A percentile compares a stretch with the other conserved stretches of the same genome.
phyloP scores from a whole-genome alignment of 2,113 vertebrate species.

The Sitta europaea region DNA sequence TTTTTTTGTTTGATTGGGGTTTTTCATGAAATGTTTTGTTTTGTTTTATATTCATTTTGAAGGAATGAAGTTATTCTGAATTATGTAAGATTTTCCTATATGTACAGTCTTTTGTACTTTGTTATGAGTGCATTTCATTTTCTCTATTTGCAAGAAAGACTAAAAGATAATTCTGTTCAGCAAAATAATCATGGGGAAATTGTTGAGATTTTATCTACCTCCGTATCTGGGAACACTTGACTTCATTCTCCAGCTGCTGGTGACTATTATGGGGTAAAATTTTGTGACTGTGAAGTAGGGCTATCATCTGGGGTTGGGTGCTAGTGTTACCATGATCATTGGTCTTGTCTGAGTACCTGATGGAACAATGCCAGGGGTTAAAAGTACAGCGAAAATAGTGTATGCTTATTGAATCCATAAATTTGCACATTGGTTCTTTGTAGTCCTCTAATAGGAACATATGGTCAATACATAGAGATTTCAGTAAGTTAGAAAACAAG shows the following conservation, averaged over 20 bases:
- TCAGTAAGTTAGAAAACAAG: neutral
- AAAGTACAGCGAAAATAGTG: neutral
- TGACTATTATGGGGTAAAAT: neutral
- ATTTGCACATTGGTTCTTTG: neutral
- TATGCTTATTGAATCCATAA: neutral
- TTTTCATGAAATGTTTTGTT: neutral
- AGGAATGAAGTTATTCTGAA: neutral
- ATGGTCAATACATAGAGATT: neutral
- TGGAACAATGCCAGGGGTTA: neutral
- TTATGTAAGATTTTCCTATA: neutral
- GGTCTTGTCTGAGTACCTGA: neutral
- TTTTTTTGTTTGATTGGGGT: neutral
- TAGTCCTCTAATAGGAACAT: neutral
- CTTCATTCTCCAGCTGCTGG: neutral
- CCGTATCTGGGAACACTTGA: neutral
- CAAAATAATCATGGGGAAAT: neutral
- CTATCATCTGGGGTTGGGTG: neutral
- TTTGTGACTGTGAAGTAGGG: neutral
- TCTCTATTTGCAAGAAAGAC: neutral
- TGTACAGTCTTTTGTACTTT: neutral
- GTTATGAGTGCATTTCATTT: neutral
- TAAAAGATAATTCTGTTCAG: neutral
- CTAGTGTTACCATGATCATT: neutral
- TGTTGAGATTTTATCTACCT: neutral
- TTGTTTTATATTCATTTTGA: neutral